Base-by-base conservation (phyloP, 2,888 invertebrate species). In the Resseliella maxima region DNA sequence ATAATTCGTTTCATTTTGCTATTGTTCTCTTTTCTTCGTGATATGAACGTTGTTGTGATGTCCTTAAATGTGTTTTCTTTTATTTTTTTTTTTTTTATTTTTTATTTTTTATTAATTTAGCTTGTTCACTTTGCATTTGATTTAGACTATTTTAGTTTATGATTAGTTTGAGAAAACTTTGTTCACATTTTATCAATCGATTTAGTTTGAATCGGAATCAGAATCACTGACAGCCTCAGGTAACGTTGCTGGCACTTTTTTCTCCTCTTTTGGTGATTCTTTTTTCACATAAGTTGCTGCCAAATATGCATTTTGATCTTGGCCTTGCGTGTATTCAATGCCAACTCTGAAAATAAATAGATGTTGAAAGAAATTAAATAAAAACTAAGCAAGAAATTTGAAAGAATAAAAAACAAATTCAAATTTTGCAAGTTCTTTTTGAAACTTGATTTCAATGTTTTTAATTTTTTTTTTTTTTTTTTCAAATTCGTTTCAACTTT, bases 251-350 rank as follows among this genome's bases (percentile, higher is more conserved):
- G 92, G 91, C 24, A 91, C 90, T 45, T 90, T 89, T 81, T 91
- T 88, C n/a, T 87, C 87, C 85, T 88, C 88, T 59, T 86, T 87
- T 38, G 87, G 87, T 38, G 90, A 89, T 87, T 90, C 90, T 87
- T 91, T 90, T 83, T 90, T 90, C 24, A 90, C 89, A 86, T 89
- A 88, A 12, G 94, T 94, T 81, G 95, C 95, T 85, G 94, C 92
- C 86, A 94, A 91, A 89, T 95, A 95, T 85, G 95, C 94, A 88
- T 93, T 94, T 87, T 94, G 94, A 50, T 93, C 93, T 89, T 95
- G 94, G 27, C 94, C 95, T 89, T 94, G 94, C 86, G 96, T 96
- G 90, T 96, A 96, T 91, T 97, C 97, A 90, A 98, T 97, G 89
- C 96, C 97, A 90, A 98, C 97, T 90, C 95, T 95, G 88, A 38